Percentiles rank a stretch among this genome's conserved stretches.
Evolutionary conservation across 2,113 vertebrate species (phyloP).

Genomic region (Coptodon bakossiorum): DNA sequence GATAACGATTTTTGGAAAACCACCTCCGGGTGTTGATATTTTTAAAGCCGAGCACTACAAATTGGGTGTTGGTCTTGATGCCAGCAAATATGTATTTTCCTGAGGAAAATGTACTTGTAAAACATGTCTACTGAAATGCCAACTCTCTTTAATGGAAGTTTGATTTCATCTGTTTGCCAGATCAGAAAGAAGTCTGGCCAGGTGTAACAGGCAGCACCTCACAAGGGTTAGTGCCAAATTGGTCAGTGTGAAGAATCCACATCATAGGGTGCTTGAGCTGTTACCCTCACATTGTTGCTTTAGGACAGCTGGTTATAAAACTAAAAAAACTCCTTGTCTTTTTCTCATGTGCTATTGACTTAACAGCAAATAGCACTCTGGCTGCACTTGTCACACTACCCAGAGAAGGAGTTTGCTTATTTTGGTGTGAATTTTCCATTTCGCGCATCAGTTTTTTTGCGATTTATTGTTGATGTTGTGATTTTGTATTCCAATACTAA

Average conservation of each 20-base stretch:
- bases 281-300: not conserved
- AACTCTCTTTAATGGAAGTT: not conserved
- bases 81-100: not conserved
- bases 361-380: not conserved
- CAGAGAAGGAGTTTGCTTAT: not conserved
- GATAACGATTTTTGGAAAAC: not conserved
- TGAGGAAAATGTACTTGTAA: not conserved
- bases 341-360: not conserved
- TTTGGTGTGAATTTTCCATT: not conserved
- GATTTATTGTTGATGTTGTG: not conserved
- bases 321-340: not conserved
- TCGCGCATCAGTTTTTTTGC: not conserved
- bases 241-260: not conserved
- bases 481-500: not conserved
- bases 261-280: not conserved
- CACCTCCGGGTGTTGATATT: not conserved
- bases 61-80: not conserved
- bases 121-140: not conserved
- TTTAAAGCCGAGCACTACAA: not conserved
- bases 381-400: not conserved
- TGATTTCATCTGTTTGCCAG: not conserved
- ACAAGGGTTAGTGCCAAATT: not conserved
- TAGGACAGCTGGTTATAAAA: not conserved
- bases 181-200: not conserved
- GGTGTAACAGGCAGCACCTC: not conserved